Evolutionary conservation across 2,888 invertebrate species (phyloP), one percentile per base, ranked within the genome.

Genomic region (Lepetodrilus schrolli): DNA sequence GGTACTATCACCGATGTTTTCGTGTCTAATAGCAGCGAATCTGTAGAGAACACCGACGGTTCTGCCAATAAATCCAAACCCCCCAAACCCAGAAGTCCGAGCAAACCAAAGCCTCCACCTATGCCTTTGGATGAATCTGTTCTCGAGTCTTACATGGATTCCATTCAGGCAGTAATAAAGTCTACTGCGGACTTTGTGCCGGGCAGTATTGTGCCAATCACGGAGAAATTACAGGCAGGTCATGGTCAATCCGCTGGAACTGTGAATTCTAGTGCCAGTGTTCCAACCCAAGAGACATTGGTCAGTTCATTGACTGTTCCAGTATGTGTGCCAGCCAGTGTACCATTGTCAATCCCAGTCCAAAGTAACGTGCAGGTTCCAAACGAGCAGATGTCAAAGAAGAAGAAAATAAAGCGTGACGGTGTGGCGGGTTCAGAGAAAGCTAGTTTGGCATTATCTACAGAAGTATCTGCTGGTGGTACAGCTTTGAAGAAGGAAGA

Each of bases 41-140:
- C n/a, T 1, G 21, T n/a, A n/a, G n/a, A n/a, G n/a, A n/a, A n/a
- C n/a, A n/a, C n/a, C n/a, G n/a, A n/a, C n/a, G n/a, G n/a, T n/a
- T n/a, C n/a, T n/a, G n/a, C 7, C 7, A 43, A 17, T 43, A 43
- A 43, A 43, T 43, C 43, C 43, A 4, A 7, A 10, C 13, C n/a
- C n/a, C n/a, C 43, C 43, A 43, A 43, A 17, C 13, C 13, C n/a
- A 17, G n/a, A 8, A 43, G 43, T 10, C 43, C 58, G n/a, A 34
- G 13, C 17, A 58, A 58, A n/a, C 58, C 58, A 8, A 58, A 34
- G 30, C 58, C 13, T 30, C 58, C 58, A 58, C 58, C 58, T 34
- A 5, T 21, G 10, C 58, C 58, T 30, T 4, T 58, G 34, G 10
- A 13, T 3, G 58, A 30, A 10, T 8, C 13, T 10, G 58, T 30